Base-by-base conservation (phyloP, 2,888 invertebrate species). In the Diabrotica balteata region DNA sequence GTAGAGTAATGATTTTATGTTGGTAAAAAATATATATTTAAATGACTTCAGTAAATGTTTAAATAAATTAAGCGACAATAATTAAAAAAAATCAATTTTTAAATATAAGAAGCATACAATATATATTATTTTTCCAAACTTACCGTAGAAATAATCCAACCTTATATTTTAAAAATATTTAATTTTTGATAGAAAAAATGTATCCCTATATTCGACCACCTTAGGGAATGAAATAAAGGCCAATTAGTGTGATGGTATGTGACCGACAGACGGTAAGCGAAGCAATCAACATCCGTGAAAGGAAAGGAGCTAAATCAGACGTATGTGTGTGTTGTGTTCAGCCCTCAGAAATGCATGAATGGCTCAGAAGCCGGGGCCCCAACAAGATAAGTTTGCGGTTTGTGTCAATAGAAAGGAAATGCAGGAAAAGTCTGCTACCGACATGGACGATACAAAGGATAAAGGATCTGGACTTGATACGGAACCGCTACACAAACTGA, bases 321-420 rank as follows among this genome's bases (percentile, higher is more conserved):
- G 68, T 59, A 61, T 72, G 65, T 67, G 62, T 61, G 57, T 32
- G 62, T 61, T 62, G 61, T 55, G 59, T 63, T 67, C 63, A 68
- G 65, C 71, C 71, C 63, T 66, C 65, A 57, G 61, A 60, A 73
- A 71, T 63, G 74, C 71, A 76, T 77, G 76, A 77, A 76, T 74
- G 73, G 75, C 45, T 68, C 66, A 72, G 71, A 71, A 75, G 76
- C 73, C 32, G 75, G 72, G 73, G 69, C 69, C 69, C 70, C 75
- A 75, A 77, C 76, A 76, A 78, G 79, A 80, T 79, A 80, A 79
- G 79, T 79, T 80, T 78, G 78, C 71, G 76, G 79, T 75, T 77
- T 76, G 74, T 79, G 80, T 80, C 80, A 80, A 80, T 80, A 80
- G 78, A 76, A 77, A 75, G 77, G 76, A 79, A 78, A 77, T 77